These are phyloP conservation scores for Australoheros scitulus DNA, from an alignment of 2,113 vertebrate genomes.

Conservation along the genomic window DNA sequence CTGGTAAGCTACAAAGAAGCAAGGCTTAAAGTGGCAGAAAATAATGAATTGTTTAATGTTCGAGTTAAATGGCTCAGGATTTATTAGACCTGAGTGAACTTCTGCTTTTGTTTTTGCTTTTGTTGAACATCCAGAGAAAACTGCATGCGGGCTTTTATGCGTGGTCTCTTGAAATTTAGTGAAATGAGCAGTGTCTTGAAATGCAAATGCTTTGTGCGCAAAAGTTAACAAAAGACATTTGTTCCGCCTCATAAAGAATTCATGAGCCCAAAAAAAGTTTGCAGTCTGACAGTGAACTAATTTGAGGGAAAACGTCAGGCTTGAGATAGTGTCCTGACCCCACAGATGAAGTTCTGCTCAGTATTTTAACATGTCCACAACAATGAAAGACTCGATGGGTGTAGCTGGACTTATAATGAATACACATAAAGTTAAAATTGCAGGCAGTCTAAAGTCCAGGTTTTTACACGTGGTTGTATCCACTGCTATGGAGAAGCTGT, in stretches of 20 bases:
- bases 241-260: not conserved
- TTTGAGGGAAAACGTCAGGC: not conserved
- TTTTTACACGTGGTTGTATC: no score
- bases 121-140: conserved; percentile 17
- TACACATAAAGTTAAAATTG: no score
- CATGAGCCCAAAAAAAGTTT: not conserved
- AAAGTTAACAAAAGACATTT: conserved; percentile 2
- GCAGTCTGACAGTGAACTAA: not conserved
- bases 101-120: not conserved
- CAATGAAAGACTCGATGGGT: not conserved
- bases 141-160: not conserved
- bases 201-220: conserved; percentile 4
- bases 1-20: conserved; percentile 15
- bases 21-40: conserved; percentile 18
- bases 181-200: conserved; percentile 11
- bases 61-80: conserved; percentile 1
- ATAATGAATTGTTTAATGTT: conserved; percentile 26
- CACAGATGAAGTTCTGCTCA: not conserved
- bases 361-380: not conserved
- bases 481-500: no score
- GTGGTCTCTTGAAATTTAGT: not conserved
- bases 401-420: not conserved
- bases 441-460: no score
- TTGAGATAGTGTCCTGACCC: not conserved
- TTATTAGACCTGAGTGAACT: not conserved